Base-by-base conservation (phyloP, 2,888 invertebrate genomes). In the Sylvicola cinctus region DNA sequence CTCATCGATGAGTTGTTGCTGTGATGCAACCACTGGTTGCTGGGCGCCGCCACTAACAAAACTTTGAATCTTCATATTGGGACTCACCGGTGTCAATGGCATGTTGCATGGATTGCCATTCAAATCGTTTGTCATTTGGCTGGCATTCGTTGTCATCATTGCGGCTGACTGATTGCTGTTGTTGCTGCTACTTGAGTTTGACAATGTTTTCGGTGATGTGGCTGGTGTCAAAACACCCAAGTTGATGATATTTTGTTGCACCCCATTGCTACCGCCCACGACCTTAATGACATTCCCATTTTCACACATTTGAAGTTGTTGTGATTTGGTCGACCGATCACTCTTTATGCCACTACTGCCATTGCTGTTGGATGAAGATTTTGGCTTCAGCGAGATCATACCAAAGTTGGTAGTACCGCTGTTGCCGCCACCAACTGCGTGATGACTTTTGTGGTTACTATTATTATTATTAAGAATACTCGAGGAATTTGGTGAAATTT, bases 211-310 rank as follows among this genome's bases (percentile, higher is more conserved):
- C 45, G 66, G 58, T 36, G 66, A 62, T 28, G 65, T 59, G 38
- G 53, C 58, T 8, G 67, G 65, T 14, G 67, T 64, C 29, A 67
- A 49, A 33, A 66, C 53, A 29, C 63, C 64, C 43, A 59, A 44
- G 53, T 58, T 58, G 38, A 58, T 56, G 43, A 58, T 49, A 48
- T 54, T 54, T 39, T n/a, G n/a, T n/a, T n/a, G n/a, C n/a, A n/a
- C 58, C 11, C 7, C 11, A 11, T 25, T 25, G 25, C 11, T 25
- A 8, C 11, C 11, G 7, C n/a, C n/a, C n/a, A n/a, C n/a, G n/a
- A n/a, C n/a, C n/a, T 58, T 43, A 58, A 42, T 34, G 55, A 52
- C 36, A n/a, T n/a, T n/a, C n/a, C n/a, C n/a, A n/a, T n/a, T n/a
- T n/a, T n/a, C n/a, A n/a, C n/a, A n/a, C n/a, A n/a, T n/a, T n/a